Evolutionary conservation across 2,797 vertebrate genomes (phyloP).

Genomic region (Lycodopsis pacificus): DNA sequence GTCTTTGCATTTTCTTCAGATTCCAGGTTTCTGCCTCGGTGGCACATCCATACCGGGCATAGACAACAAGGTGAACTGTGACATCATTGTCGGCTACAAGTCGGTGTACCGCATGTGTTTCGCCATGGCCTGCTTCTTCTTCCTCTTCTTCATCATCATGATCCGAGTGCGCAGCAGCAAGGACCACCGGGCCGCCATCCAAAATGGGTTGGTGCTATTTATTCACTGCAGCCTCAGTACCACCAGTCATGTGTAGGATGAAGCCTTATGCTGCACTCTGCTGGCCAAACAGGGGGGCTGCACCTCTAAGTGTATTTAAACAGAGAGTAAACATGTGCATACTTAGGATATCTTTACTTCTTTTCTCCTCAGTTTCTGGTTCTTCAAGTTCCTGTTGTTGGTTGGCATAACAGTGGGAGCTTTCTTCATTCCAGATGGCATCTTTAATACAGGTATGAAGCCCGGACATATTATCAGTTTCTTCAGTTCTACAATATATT

Average conservation of each 20-base stretch:
- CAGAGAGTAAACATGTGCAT: not conserved
- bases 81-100: conserved; percentile 90
- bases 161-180: conserved; percentile 91
- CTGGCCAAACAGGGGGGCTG: conserved; percentile 40
- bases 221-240: not conserved
- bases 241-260: not conserved
- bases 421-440: conserved; percentile 92
- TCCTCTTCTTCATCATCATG: conserved; percentile 90
- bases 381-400: conserved; percentile 93
- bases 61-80: conserved; percentile 84
- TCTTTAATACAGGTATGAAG: conserved; percentile 86
- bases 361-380: conserved; percentile 89
- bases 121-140: conserved; percentile 90
- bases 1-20: conserved; percentile 72
- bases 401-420: conserved; percentile 92
- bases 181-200: conserved; percentile 88
- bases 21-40: conserved; percentile 90
- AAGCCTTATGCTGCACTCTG: conserved; percentile 54
- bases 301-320: not conserved
- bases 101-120: conserved; percentile 95
- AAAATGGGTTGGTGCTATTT: conserved; percentile 87
- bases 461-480: not conserved
- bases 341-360: not conserved
- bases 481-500: not conserved
- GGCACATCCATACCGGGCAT: conserved; percentile 55